Conservation (phyloP, 2,888 invertebrate species). For the Heliconius sara region DNA sequence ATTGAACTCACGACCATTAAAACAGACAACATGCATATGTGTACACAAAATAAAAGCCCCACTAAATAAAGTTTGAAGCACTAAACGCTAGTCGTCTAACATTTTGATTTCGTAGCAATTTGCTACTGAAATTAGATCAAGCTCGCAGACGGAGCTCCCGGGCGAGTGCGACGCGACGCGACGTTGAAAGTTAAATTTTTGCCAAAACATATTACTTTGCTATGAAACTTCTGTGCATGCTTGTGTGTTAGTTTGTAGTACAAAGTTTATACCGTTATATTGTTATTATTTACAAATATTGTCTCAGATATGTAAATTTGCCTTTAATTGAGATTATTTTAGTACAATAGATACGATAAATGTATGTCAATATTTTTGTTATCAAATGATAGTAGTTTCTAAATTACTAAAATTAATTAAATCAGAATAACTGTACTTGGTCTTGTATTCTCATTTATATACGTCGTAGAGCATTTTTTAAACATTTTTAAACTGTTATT, state of each 20-base stretch:
- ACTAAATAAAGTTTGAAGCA: slow-evolving; percentile 20
- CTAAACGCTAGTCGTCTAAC: slow-evolving; percentile 7
- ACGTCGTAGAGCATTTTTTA: no score
- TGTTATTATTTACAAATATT: neutral
- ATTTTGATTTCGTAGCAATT: slow-evolving; percentile 49
- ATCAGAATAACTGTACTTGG: no score
- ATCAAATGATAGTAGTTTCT: no score
- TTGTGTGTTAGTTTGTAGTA: neutral
- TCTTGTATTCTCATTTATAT: no score
- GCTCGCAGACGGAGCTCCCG: slow-evolving; percentile 33
- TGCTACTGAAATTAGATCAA: slow-evolving; percentile 48
- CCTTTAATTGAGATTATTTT: no score
- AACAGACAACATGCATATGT: neutral
- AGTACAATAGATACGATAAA: no score
- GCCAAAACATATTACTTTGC: slow-evolving; percentile 42
- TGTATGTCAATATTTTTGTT: no score
- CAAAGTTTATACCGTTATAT: neutral
- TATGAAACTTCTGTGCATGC: neutral
- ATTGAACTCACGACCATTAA: neutral
- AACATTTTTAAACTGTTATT: no score
- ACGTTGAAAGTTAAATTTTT: slow-evolving; percentile 40
- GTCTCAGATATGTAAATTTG: neutral
- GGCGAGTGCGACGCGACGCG: neutral
- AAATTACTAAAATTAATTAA: no score
- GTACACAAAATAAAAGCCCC: slow-evolving; percentile 6